Evolutionary conservation across 92 coral and sea anemone species (phyloP), one percentile per base, ranked within the genome.

Genomic region (Desmophyllum pertusum): DNA sequence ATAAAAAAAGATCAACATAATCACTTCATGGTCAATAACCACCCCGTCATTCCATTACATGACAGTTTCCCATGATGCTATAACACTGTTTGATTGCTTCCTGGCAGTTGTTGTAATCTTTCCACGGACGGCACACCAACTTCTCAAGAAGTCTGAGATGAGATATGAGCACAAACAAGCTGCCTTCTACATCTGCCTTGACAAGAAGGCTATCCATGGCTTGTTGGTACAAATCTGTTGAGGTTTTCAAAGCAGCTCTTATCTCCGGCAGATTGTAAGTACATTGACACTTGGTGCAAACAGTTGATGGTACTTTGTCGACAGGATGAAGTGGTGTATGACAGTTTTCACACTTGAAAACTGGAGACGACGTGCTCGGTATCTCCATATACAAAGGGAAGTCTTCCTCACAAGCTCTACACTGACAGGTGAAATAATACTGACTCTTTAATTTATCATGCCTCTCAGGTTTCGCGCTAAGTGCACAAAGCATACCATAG

Each of bases 41-140:
- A 10, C 30, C 4, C 27, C 39, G 29, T 53, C 66, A 76, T 14
- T 89, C 88, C 25, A 87, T 74, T 5, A 97, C 55, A 63, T 93
- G 91, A 75, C 95, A 91, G 79, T 97, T 97, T 4, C 94, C 93
- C 81, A 94, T 70, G 0, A 97, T 92, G 64, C 90, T 92, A 63
- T 97, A 97, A 59, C 98, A 94, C 84, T 97, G 99, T 76, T 94
- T 97, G 40, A 97, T 85, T 3, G 92, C 95, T 63, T 97, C 98
- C 69, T 94, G 96, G 29, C 98, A 91, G 67, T 92, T 91, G 86
- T 94, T 94, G 41, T 87, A 92, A n/a, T 94, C 95, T 65, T 89
- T 91, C 98, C 98, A 94, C 1, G 99, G 99, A 46, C 83, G 89
- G 39, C 91, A 84, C 33, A 97, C 97, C 36, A 90, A 80, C 73